A percentile compares a stretch with the other conserved stretches of the same genome.
Conservation (phyloP, 1,140 invertebrate genomes). For the Diprion similis region DNA sequence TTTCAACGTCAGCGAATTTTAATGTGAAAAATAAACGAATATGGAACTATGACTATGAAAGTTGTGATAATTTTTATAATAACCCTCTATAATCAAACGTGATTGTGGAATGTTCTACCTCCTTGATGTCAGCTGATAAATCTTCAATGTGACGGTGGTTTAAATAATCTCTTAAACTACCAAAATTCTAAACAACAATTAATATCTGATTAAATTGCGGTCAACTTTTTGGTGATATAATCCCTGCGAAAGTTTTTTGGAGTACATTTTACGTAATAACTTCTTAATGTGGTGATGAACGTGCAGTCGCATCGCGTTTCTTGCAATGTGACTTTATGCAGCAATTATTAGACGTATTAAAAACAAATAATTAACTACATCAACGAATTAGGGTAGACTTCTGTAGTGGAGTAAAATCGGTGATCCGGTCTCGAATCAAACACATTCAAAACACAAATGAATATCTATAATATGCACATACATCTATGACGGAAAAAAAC, state of each 20-base stretch:
- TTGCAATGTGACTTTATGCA: slow-evolving; percentile 1
- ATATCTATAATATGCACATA: no score
- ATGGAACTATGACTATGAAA: no score
- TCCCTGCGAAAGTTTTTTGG: no score
- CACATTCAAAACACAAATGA: no score
- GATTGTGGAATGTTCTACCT: neutral
- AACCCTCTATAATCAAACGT: neutral
- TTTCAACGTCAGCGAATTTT: neutral
- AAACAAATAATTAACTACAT: neutral
- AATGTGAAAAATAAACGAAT: neutral
- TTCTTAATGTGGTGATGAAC: no score
- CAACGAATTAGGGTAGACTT: neutral
- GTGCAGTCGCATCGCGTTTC: neutral
- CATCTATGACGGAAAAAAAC: no score
- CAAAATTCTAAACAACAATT: neutral
- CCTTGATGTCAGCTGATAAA: neutral
- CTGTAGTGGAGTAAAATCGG: no score
- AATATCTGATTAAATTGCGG: neutral
- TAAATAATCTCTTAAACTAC: neutral
- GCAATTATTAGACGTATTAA: neutral
- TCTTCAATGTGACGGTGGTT: neutral
- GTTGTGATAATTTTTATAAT: neutral
- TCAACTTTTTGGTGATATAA: no score
- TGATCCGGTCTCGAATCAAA: no score
- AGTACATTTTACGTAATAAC: no score